A percentile compares a stretch with the other conserved stretches of the same genome.
These are phyloP conservation scores for Augochlora pura DNA, from an alignment of 1,140 invertebrate genomes.

Conservation along the genomic window DNA sequence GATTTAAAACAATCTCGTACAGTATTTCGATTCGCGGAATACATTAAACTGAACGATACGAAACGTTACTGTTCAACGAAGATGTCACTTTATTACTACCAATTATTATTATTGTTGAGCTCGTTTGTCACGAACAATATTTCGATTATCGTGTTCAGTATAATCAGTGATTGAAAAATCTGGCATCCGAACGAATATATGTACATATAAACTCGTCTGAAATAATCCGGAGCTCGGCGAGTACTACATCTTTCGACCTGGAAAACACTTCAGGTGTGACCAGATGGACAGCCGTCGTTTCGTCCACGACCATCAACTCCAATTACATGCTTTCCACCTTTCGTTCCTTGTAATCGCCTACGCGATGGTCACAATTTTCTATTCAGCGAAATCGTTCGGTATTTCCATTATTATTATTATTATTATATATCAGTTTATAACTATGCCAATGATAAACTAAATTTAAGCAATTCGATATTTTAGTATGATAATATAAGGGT, in stretches of 20 bases:
- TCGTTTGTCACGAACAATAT: constrained; percentile 62
- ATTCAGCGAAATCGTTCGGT: constrained; percentile 17
- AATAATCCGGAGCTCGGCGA: constrained; percentile 50
- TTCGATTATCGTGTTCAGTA: constrained; percentile 43
- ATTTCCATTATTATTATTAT: too few species aligned
- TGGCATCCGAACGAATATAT: constrained; percentile 56
- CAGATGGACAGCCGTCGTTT: constrained; percentile 47
- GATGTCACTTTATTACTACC: too few species aligned
- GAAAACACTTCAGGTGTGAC: constrained; percentile 72
- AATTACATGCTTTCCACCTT: constrained; percentile 66
- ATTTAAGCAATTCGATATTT: too few species aligned
- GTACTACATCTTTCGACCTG: constrained; percentile 70
- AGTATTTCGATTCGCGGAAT: too few species aligned
- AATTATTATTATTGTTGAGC: too few species aligned
- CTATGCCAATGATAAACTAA: too few species aligned
- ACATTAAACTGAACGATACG: too few species aligned
- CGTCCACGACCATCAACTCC: constrained; percentile 38
- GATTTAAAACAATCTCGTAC: too few species aligned
- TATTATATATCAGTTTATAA: too few species aligned
- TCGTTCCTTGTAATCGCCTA: constrained; percentile 48
- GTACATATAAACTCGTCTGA: constrained; percentile 65
- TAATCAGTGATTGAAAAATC: constrained; percentile 13
- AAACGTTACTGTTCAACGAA: too few species aligned
- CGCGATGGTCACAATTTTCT: constrained; percentile 35
- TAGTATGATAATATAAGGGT: too few species aligned